A percentile compares a stretch with the other conserved stretches of the same genome.
Evolutionary conservation across 2,888 invertebrate species (phyloP).

Genomic region (Tetragonisca angustula): DNA sequence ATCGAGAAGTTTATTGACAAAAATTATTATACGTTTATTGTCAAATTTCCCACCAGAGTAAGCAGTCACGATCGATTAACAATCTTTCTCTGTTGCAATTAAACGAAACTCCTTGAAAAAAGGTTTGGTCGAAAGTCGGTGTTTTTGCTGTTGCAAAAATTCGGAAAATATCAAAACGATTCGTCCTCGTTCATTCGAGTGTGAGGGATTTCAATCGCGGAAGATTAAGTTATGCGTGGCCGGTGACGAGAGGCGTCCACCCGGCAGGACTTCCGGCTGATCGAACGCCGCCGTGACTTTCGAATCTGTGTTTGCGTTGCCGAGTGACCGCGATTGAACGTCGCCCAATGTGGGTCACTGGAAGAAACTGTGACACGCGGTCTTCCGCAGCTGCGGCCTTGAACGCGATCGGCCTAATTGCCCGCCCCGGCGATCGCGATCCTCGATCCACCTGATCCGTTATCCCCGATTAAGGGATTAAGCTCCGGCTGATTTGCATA

Average conservation of each 20-base stretch:
- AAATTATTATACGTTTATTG: too few species aligned
- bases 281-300: not conserved
- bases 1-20: too few species aligned
- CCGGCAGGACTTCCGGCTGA: not conserved
- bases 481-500: not conserved
- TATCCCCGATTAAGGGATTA: not conserved
- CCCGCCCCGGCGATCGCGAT: conserved; percentile 20
- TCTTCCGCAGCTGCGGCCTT: conserved; percentile 54
- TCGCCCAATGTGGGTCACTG: conserved; percentile 62
- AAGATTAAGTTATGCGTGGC: not conserved
- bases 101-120: too few species aligned
- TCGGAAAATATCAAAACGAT: too few species aligned
- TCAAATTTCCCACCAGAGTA: too few species aligned
- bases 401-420: conserved; percentile 51
- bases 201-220: too few species aligned
- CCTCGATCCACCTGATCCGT: not conserved
- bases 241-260: not conserved
- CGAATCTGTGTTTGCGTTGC: conserved; percentile 19
- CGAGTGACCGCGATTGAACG: conserved; percentile 43
- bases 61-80: too few species aligned
- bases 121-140: too few species aligned
- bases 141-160: too few species aligned
- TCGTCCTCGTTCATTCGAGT: too few species aligned
- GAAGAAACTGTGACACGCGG: conserved; percentile 55
- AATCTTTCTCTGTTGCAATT: too few species aligned